Conservation (phyloP, 2,888 invertebrate genomes). For the Galeruca laticollis region DNA sequence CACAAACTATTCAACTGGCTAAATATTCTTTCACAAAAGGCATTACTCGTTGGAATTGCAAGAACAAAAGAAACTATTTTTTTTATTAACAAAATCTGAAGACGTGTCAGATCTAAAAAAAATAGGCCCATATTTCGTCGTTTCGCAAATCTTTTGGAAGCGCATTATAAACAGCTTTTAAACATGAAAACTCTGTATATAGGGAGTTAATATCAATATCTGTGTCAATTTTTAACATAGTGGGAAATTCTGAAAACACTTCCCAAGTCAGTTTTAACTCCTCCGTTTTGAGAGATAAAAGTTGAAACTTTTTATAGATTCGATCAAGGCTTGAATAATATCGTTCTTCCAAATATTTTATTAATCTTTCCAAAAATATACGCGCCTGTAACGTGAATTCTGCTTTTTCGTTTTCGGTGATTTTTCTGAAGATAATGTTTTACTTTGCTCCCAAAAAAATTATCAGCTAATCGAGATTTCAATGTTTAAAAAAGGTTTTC, state of each 20-base stretch:
- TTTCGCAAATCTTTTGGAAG: slow-evolving; percentile 18
- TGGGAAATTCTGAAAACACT: not conserved
- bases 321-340: not conserved
- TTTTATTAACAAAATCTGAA: slow-evolving; percentile 6
- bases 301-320: not conserved
- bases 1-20: not conserved
- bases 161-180: slow-evolving; percentile 2
- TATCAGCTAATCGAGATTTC: not conserved
- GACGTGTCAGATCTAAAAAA: slow-evolving; percentile 7
- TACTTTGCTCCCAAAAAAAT: not conserved
- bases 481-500: not conserved
- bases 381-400: not conserved
- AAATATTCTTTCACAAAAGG: slow-evolving; percentile 22
- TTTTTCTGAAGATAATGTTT: not conserved
- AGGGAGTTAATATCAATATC: not conserved
- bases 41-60: slow-evolving; percentile 17
- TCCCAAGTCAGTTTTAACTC: not conserved
- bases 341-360: not conserved
- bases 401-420: not conserved
- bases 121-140: slow-evolving; percentile 19
- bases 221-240: not conserved
- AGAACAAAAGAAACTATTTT: slow-evolving; percentile 15
- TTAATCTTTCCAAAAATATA: not conserved
- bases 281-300: not conserved
- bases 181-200: slow-evolving; percentile 7